Evolutionary conservation across 1,140 invertebrate genomes (phyloP), one percentile per base, ranked within the genome.

Genomic region (Meteorus sp.): DNA sequence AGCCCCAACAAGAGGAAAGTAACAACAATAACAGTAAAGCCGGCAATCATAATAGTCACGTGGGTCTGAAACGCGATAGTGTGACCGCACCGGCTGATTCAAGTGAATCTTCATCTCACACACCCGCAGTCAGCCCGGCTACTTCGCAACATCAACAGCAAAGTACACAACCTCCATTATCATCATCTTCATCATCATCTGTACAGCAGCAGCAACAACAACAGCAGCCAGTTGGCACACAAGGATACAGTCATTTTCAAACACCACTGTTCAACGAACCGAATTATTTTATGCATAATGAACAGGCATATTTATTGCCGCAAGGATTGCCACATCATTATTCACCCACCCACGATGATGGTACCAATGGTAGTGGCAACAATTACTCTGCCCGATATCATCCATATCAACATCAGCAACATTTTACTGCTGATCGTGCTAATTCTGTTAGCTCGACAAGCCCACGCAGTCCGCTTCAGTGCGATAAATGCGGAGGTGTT

Each of bases 401-500:
- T 59, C 72, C 75, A 20, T 80, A 81, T 50, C 67, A 71, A 81
- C 54, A 85, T 68, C 81, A 83, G 60, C 83, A 83, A 41, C 82
- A 82, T 58, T 83, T 73, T 59, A 63, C 78, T 45, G 68, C 78
- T 60, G 83, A 85, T 15, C 71, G 81, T 0, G 74, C 78, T 3
- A 80, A 80, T 19, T 84, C 83, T 45, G 85, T 85, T n/a, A 85
- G 84, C 17, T 86, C 85, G 9, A 84, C 85, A 8, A 87, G 85
- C 61, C 85, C 87, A 4, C 70, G 83, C 1, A 88, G 86, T 64
- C 85, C 84, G 0, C 83, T 87, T 62, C 89, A 90, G 64, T 92
- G 90, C 72, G 90, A 92, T 59, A 91, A 91, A 67, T 92, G 90
- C 69, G 89, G 89, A 25, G 86, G 84, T 53, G 84, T 91, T 25